phyloP scores from a whole-genome alignment of 2,113 vertebrate genomes.

The Gallinago jamesoni region DNA sequence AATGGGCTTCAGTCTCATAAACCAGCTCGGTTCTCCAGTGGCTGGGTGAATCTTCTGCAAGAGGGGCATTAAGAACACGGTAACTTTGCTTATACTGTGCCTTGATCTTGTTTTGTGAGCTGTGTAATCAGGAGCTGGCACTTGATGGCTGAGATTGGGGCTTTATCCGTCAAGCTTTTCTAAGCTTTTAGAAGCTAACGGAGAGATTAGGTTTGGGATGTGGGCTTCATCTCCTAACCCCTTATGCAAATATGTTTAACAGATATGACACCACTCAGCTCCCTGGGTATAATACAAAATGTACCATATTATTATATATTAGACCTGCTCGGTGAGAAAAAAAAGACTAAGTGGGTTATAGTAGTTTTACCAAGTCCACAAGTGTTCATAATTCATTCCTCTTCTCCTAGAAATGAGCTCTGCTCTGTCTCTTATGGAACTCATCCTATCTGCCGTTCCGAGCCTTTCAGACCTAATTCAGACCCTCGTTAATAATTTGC shows the following conservation, averaged over 20 bases:
- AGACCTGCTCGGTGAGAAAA: not conserved
- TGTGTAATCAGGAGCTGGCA: not conserved
- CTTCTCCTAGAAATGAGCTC: not conserved
- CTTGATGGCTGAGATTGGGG: not conserved
- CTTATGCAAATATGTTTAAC: not conserved
- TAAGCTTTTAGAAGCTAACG: not conserved
- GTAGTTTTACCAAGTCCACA: not conserved
- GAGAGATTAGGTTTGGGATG: not conserved
- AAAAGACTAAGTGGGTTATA: not conserved
- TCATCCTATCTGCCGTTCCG: not conserved
- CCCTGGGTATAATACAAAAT: not conserved
- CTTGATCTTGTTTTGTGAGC: not conserved
- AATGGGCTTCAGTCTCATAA: not conserved
- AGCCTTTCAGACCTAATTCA: not conserved
- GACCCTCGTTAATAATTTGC: not conserved
- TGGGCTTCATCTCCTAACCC: not conserved
- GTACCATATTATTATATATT: not conserved
- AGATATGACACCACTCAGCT: not conserved
- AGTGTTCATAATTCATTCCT: not conserved
- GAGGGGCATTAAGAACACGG: not conserved
- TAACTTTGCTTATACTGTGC: not conserved
- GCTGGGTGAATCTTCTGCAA: not conserved
- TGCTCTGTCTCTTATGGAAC: not conserved
- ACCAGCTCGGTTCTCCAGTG: not conserved
- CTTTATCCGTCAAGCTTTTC: not conserved